A percentile compares a stretch with the other conserved stretches of the same genome.
Conservation (phyloP, 1,140 invertebrate genomes). For the Zaprionus inermis region DNA sequence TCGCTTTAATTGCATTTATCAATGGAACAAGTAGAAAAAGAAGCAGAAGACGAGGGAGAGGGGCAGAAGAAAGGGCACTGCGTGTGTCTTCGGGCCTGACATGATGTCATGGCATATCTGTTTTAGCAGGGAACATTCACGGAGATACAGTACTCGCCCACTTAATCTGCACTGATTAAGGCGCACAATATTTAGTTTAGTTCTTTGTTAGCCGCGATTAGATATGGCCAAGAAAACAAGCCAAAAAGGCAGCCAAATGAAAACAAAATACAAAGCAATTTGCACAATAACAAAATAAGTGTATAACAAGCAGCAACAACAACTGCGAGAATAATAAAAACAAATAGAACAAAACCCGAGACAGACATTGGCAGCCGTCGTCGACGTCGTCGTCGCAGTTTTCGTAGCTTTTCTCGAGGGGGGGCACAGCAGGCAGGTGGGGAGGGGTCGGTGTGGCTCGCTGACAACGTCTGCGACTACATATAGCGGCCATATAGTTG, state of each 20-base stretch:
- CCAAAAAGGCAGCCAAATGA: slow-evolving; percentile 26
- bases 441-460: neutral
- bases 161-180: slow-evolving; percentile 22
- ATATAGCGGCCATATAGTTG: slow-evolving; percentile 60
- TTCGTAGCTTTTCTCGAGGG: slow-evolving; percentile 48
- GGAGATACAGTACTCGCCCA: neutral
- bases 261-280: slow-evolving; percentile 70
- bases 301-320: slow-evolving; percentile 33
- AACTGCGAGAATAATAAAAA: slow-evolving; percentile 37
- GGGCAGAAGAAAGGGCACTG: neutral
- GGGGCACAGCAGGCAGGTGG: neutral
- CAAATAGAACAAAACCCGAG: slow-evolving; percentile 49
- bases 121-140: neutral
- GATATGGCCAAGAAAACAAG: neutral
- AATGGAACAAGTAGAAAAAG: neutral
- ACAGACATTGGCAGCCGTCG: slow-evolving; percentile 73
- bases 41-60: neutral
- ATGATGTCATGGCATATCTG: slow-evolving; percentile 26
- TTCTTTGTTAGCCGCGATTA: neutral
- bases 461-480: slow-evolving; percentile 31
- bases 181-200: neutral
- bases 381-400: slow-evolving; percentile 47
- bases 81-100: no score
- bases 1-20: slow-evolving; percentile 31
- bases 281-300: slow-evolving; percentile 43